Evolutionary conservation across 2,797 vertebrate species (phyloP).

Genomic region (Melanotaenia parkinsoni): DNA sequence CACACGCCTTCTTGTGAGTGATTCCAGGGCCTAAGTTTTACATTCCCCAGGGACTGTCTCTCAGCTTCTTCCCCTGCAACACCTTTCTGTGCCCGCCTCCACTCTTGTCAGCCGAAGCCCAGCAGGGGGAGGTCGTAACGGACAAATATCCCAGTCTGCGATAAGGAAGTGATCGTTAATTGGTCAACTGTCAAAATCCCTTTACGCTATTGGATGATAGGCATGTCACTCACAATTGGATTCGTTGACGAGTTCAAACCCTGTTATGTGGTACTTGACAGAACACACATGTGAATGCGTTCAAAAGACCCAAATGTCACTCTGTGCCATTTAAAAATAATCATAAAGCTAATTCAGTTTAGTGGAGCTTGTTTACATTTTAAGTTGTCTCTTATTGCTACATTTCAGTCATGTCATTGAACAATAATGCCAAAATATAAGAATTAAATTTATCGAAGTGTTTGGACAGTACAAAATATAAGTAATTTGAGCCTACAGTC

Average conservation of each 20-base stretch:
- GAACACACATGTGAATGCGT: background rate
- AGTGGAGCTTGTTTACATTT: too few relatives aligned
- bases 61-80: conserved; percentile 2
- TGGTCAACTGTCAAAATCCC: conserved; percentile 39
- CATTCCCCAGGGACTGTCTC: conserved; percentile 59
- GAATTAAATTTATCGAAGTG: background rate
- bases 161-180: conserved; percentile 44
- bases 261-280: conserved; percentile 23
- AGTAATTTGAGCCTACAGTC: background rate
- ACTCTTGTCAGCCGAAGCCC: conserved; percentile 20
- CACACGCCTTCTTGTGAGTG: conserved; percentile 11
- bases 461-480: background rate
- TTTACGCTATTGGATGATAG: conserved; percentile 50
- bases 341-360: background rate
- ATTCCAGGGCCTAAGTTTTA: conserved; percentile 39
- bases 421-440: background rate
- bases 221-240: conserved; percentile 37
- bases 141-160: conserved; percentile 40
- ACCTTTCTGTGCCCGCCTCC: conserved; percentile 43
- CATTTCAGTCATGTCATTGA: too few relatives aligned
- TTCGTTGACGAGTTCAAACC: conserved; percentile 13
- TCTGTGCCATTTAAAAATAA: conserved; percentile 8
- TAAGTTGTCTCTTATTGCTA: too few relatives aligned
- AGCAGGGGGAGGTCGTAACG: conserved; percentile 50
- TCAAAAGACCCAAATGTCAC: conserved; percentile 19